Base-by-base conservation (phyloP, 2,888 invertebrate genomes). In the Lasioglossum zephyrum region DNA sequence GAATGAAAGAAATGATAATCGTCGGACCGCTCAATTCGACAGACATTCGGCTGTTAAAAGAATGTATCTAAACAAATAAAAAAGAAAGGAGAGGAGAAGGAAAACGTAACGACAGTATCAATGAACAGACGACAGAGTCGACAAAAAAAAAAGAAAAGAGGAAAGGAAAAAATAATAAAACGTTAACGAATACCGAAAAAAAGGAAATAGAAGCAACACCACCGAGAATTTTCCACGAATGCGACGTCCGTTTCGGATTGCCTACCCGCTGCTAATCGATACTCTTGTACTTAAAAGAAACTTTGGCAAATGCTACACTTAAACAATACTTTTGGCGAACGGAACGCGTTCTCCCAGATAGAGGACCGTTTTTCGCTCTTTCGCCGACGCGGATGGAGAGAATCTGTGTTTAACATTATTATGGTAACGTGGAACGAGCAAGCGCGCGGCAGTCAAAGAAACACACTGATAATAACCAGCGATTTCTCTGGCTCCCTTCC, bases 1-100 rank as follows among this genome's bases (percentile, higher is more conserved):
- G 84, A 88, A 90, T 87, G 77, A 82, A 87, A 80, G 80, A 81
- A 77, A 66, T 81, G 39, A 77, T 86, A 82, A 92, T 91, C 91
- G 89, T 87, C 89, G 91, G 92, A 90, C 90, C 86, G 91, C 92
- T 92, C 92, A 91, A 92, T 90, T 91, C 88, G 69, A 82, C 81
- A 69, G 70, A 73, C 18, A 63, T 84, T 72, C 22, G 57, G 81
- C 66, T 53, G 79, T 41, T 77, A 47, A 75, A 79, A 79, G 49
- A 53, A 57, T 31, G 63, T 72, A 77, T 57, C 57, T 73, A 57
- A 57, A 70, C 31, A 31, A 53, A 36, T 36, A 22, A 36, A 66
- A 66, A 66, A 66, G n/a, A 73, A 74, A 41, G 31, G 36, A 47
- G n/a, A 73, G 49, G 47, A 73, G 47, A 73, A 47, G 11, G 49